Base-by-base conservation (phyloP, 2,888 invertebrate species). In the Diloba caeruleocephala region DNA sequence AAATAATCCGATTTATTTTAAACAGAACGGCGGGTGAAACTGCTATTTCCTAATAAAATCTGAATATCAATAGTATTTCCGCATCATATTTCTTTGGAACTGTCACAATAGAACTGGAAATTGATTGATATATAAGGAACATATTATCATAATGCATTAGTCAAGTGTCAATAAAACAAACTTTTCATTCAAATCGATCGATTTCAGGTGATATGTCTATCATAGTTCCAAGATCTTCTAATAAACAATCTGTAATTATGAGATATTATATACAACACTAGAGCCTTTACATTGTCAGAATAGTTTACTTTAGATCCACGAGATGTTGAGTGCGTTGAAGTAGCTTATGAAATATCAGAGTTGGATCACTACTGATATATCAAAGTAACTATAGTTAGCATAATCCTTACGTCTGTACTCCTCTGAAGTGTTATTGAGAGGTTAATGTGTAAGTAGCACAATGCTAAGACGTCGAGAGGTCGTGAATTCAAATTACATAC, bases 131-230 rank as follows among this genome's bases (percentile, higher is more conserved):
- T n/a, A n/a, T n/a, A n/a, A n/a, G n/a, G n/a, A n/a, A n/a, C n/a
- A n/a, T n/a, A n/a, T n/a, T 19, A 19, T 19, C 19, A 5, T 21
- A 21, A 21, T 21, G 14, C 14, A 25, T n/a, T 5, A 25, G 8
- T 2, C 14, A 6, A 6, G 33, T 33, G 14, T 9, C 17, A 38
- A 28, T 28, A 10, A 38, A 38, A 10, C 25, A 33, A 42, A 33
- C 33, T 17, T n/a, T n/a, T n/a, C n/a, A 26, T 9, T 29, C 36
- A 31, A 50, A 50, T 19, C 38, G 38, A 51, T 51, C 19, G 32
- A 51, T 51, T 17, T 7, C 3, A 17, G 25, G 26, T n/a, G 23
- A 21, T 26, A 31, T 32, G 42, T 38, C 43, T 37, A 32, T 51
- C 36, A 37, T 9, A 37, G 3, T 10, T n/a, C 5, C 1, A 33